phyloP scores from a whole-genome alignment of 2,888 invertebrate species.

The Himalopsyche anomala region DNA sequence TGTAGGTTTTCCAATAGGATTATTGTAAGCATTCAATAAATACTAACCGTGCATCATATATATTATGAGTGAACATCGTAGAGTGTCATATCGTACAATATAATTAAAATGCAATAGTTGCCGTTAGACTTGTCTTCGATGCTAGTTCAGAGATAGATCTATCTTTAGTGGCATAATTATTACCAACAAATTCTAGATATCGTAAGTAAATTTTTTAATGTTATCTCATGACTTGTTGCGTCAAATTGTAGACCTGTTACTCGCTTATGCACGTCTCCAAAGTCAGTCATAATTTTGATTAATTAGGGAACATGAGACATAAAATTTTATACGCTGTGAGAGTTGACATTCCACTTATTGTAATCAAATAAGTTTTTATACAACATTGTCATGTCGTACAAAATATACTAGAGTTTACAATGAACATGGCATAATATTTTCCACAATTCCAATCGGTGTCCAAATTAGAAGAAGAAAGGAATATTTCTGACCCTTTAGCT shows the following conservation, averaged over 20 bases:
- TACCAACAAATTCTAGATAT: too few species aligned
- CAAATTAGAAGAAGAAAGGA: neutral
- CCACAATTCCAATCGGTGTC: neutral
- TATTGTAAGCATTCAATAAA: neutral
- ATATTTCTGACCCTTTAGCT: neutral
- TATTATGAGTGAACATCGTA: neutral
- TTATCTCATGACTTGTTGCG: too few species aligned
- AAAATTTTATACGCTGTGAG: too few species aligned
- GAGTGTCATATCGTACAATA: conserved; percentile 2
- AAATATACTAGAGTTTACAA: neutral
- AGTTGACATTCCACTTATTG: neutral
- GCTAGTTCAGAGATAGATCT: too few species aligned
- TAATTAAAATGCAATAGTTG: neutral
- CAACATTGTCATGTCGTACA: conserved; percentile 1
- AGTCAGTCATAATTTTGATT: too few species aligned
- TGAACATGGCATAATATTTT: neutral
- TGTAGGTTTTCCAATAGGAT: neutral
- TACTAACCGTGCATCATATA: neutral
- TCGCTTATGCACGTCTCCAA: too few species aligned
- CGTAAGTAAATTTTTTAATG: too few species aligned
- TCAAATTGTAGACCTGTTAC: too few species aligned
- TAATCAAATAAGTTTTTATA: neutral
- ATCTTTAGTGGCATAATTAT: too few species aligned
- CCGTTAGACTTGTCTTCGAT: neutral
- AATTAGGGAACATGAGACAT: too few species aligned